Conservation (phyloP, 2,888 invertebrate species). For the Tipula lateralis region DNA sequence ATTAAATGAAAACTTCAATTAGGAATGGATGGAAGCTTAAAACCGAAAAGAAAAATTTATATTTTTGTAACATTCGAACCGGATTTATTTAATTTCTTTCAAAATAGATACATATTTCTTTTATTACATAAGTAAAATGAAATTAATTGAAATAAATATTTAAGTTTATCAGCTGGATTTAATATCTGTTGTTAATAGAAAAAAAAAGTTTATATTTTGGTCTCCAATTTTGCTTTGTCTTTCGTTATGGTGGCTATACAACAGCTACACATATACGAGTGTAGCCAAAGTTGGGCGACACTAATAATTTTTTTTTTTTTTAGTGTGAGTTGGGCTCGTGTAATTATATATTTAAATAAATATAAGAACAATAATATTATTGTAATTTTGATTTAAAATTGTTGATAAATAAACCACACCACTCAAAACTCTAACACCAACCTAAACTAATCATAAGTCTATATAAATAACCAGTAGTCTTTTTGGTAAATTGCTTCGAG, state of each 20-base stretch:
- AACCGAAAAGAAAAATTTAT: not conserved
- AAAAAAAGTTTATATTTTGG: not conserved
- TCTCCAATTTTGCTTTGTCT: not conserved
- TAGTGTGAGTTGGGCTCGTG: not conserved
- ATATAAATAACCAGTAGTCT: not conserved
- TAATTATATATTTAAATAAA: not conserved
- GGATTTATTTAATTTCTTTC: not conserved
- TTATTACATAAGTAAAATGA: not conserved
- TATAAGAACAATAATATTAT: not conserved
- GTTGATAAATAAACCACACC: not conserved
- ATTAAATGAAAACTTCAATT: not conserved
- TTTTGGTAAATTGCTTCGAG: not conserved
- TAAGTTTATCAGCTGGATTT: slow-evolving; percentile 15
- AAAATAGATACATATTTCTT: not conserved
- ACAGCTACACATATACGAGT: too few relatives aligned
- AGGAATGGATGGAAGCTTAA: not conserved
- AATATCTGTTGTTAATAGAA: not conserved
- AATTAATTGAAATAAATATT: slow-evolving; percentile 14
- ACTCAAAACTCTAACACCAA: not conserved
- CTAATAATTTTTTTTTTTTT: not conserved
- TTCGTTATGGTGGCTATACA: not conserved
- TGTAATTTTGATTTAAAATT: not conserved
- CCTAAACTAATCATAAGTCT: not conserved
- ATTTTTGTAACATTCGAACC: slow-evolving; percentile 24
- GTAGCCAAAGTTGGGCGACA: not conserved